Percentiles rank a stretch among this genome's conserved stretches.
Evolutionary conservation across 1,140 invertebrate genomes (phyloP).

Genomic region (Phocides pigmalion): DNA sequence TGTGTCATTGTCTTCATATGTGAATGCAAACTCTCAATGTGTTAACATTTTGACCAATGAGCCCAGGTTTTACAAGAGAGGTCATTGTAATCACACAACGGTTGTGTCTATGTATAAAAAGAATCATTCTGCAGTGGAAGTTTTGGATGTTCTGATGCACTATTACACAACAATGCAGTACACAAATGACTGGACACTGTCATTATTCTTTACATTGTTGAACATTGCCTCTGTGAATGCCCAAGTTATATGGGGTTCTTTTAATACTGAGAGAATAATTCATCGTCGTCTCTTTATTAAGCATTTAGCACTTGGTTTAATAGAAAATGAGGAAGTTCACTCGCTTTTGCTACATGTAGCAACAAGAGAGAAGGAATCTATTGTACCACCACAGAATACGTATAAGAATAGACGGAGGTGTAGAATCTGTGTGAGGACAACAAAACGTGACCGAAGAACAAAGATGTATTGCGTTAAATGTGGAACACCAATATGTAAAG

Average conservation of each 20-base stretch:
- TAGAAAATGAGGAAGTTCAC: constrained; percentile 48
- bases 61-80: constrained; percentile 61
- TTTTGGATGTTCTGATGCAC: constrained; percentile 74
- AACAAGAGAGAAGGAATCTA: constrained; percentile 2
- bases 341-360: not conserved
- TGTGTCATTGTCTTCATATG: constrained; percentile 58
- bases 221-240: constrained; percentile 83
- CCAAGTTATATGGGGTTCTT: constrained; percentile 73
- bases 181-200: constrained; percentile 81
- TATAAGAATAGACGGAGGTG: constrained; percentile 58
- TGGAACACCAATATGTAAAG: constrained; percentile 67
- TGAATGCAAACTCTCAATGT: constrained; percentile 52
- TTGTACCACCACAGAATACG: not conserved
- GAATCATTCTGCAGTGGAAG: constrained; percentile 72
- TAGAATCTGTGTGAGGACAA: constrained; percentile 57
- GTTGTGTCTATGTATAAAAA: constrained; percentile 70
- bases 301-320: constrained; percentile 68
- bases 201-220: constrained; percentile 80
- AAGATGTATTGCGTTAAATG: constrained; percentile 67
- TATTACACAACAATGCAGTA: constrained; percentile 79
- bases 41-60: constrained; percentile 64
- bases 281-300: constrained; percentile 72
- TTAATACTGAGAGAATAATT: constrained; percentile 50
- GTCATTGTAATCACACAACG: constrained; percentile 46
- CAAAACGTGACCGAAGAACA: constrained; percentile 65